These are phyloP conservation scores for Nothoprocta perdicaria DNA, from an alignment of 2,113 vertebrate genomes.

Conservation along the genomic window DNA sequence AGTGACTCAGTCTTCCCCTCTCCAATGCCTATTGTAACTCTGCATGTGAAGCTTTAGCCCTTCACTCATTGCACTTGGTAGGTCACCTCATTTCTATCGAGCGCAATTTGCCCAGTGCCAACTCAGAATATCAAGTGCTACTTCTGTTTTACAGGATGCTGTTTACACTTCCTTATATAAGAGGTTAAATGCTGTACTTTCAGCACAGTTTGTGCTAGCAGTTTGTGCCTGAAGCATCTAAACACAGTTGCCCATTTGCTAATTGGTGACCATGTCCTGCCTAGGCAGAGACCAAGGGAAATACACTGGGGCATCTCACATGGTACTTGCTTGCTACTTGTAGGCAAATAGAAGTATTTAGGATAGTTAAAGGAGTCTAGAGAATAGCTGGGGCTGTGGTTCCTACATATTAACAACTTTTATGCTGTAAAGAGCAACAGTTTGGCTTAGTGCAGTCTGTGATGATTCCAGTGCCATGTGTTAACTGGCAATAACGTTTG, in stretches of 20 bases:
- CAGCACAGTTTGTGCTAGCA: background rate
- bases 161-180: background rate
- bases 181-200: background rate
- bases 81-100: background rate
- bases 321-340: accelerated
- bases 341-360: background rate
- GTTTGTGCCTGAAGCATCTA: background rate
- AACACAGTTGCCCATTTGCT: background rate
- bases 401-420: too few species aligned
- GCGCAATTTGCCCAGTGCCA: background rate
- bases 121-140: background rate
- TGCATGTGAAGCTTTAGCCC: background rate
- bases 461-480: too few species aligned
- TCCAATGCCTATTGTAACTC: background rate
- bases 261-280: background rate
- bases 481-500: too few species aligned
- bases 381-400: background rate
- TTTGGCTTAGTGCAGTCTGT: too few species aligned
- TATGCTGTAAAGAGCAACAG: too few species aligned
- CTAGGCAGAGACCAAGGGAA: background rate
- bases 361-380: background rate
- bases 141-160: background rate
- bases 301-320: background rate
- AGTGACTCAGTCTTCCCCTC: background rate
- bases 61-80: background rate